phyloP scores from a whole-genome alignment of 2,888 invertebrate species.

The Lamellibrachia columna region DNA sequence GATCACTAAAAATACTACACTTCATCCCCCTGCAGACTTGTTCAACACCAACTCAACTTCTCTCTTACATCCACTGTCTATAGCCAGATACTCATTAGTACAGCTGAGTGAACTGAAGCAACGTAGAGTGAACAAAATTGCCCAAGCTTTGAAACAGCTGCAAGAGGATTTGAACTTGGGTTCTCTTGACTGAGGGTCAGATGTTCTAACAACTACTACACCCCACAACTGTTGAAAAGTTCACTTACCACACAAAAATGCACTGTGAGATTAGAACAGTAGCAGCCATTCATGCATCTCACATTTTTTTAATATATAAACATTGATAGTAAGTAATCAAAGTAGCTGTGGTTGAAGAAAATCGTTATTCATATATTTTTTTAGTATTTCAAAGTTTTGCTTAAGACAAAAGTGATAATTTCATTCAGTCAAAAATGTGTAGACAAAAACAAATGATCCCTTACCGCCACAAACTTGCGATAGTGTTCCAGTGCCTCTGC shows the following conservation, averaged over 20 bases:
- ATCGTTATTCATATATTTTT: too few species aligned
- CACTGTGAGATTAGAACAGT: neutral
- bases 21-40: neutral
- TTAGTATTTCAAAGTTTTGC: too few species aligned
- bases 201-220: neutral
- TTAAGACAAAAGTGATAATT: too few species aligned
- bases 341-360: too few species aligned
- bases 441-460: neutral
- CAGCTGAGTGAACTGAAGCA: neutral
- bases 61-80: neutral
- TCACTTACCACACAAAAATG: too few species aligned
- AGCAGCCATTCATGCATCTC: neutral
- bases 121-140: neutral
- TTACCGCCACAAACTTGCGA: constrained; percentile 7
- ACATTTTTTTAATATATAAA: too few species aligned
- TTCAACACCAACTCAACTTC: neutral
- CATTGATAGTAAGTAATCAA: too few species aligned
- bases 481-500: neutral
- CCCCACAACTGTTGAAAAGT: neutral
- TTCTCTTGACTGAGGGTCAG: neutral
- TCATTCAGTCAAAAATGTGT: too few species aligned
- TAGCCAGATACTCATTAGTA: neutral
- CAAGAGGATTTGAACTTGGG: too few species aligned
- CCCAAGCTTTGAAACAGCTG: neutral
- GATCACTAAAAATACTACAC: neutral